These are phyloP conservation scores for Syndactyla subalaris DNA, from an alignment of 2,797 vertebrate genomes.

Conservation along the genomic window DNA sequence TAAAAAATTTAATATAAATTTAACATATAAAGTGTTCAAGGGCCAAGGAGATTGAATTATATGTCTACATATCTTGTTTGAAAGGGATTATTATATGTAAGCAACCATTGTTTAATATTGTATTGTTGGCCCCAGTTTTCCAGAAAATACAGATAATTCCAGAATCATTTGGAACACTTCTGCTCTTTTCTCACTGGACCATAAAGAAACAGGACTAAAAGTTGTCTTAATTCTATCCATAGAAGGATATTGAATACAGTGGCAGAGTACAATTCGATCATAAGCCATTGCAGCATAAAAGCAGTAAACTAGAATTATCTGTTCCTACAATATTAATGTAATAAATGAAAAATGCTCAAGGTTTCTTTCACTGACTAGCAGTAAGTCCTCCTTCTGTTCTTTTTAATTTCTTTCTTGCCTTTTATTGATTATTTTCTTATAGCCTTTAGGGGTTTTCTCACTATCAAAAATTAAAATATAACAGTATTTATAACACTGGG, in stretches of 20 bases:
- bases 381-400: not conserved
- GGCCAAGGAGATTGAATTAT: not conserved
- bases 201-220: not conserved
- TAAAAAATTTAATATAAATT: not conserved
- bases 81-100: not conserved
- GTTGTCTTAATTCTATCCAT: not conserved
- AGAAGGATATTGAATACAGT: not conserved
- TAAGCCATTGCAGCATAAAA: not conserved
- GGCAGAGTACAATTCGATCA: not conserved
- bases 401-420: not conserved
- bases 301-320: not conserved
- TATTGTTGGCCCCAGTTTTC: not conserved
- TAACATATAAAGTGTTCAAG: not conserved
- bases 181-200: not conserved
- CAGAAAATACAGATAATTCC: not conserved
- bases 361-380: not conserved
- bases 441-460: not conserved
- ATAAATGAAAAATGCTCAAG: not conserved
- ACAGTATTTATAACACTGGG: not conserved
- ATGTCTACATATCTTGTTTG: not conserved
- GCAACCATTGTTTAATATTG: not conserved
- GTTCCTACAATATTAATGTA: not conserved
- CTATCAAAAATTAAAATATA: conserved; percentile 36
- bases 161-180: not conserved
- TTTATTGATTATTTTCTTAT: not conserved